Evolutionary conservation across 1,140 invertebrate species (phyloP).

Genomic region (Anastrepha ludens): DNA sequence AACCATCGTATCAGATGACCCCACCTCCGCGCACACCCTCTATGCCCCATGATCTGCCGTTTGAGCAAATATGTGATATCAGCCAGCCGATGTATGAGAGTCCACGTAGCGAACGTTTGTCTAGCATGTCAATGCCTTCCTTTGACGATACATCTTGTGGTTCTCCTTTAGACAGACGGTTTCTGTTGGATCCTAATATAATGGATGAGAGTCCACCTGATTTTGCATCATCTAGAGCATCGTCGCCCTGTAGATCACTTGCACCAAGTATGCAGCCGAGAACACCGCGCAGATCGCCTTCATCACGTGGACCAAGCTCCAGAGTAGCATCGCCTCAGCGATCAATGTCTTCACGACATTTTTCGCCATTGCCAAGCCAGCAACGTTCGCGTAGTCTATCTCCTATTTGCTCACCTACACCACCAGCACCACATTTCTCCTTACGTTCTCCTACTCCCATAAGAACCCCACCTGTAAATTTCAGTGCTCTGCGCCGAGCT

Average conservation of each 20-base stretch:
- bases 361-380: background rate
- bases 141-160: conserved; percentile 25
- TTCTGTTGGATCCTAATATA: conserved; percentile 19
- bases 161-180: conserved; percentile 9
- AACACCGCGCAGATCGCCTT: background rate
- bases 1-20: conserved; percentile 19
- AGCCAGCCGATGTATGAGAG: background rate
- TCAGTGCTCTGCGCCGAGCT: background rate
- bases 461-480: conserved; percentile 5
- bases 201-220: conserved; percentile 27
- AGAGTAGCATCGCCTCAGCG: conserved; percentile 3
- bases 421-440: conserved; percentile 42
- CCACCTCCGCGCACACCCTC: conserved; percentile 21
- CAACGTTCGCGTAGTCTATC: background rate
- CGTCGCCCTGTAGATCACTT: background rate
- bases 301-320: background rate
- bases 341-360: background rate
- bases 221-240: background rate
- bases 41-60: background rate
- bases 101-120: conserved; percentile 2
- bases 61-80: conserved; percentile 11
- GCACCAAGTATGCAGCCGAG: background rate
- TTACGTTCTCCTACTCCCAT: conserved; percentile 27
- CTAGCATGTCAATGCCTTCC: conserved; percentile 35
- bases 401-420: conserved; percentile 13